A percentile compares a stretch with the other conserved stretches of the same genome.
These are phyloP conservation scores for Thalassophryne amazonica DNA, from an alignment of 2,797 vertebrate species.

Conservation along the genomic window DNA sequence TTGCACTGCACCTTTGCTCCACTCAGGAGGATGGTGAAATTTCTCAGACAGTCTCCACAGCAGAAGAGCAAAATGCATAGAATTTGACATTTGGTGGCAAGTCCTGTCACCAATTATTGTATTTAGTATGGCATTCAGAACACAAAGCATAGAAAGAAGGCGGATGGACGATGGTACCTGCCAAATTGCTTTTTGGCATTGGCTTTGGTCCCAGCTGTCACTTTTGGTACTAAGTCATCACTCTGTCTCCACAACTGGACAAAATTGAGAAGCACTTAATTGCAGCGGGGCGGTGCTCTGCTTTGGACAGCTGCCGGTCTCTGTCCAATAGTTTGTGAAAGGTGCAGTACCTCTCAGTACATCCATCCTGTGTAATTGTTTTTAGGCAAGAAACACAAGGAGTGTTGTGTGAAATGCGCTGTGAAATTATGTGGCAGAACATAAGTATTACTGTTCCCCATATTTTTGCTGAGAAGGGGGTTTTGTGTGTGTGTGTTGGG, in stretches of 20 bases:
- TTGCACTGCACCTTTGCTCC: too few species aligned
- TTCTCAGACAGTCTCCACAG: too few species aligned
- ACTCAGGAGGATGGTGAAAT: too few species aligned
- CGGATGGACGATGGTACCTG: not conserved
- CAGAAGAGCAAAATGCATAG: too few species aligned
- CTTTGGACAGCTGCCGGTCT: not conserved
- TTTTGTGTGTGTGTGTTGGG: too few species aligned
- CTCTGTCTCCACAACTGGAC: not conserved
- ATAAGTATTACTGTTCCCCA: too few species aligned
- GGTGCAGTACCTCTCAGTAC: not conserved
- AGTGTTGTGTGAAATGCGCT: conserved; percentile 10
- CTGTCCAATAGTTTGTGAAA: not conserved
- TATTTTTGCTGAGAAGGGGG: too few species aligned
- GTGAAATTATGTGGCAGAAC: conserved; percentile 22
- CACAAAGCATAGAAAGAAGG: not conserved
- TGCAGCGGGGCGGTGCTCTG: not conserved
- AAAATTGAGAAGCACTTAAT: not conserved
- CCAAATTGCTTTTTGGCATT: not conserved
- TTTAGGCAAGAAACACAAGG: not conserved
- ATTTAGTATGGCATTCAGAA: too few species aligned
- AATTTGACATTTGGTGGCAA: too few species aligned
- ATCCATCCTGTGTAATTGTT: not conserved
- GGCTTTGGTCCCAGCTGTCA: conserved; percentile 10
- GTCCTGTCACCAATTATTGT: too few species aligned
- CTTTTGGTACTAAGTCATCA: conserved; percentile 4